phyloP scores from a whole-genome alignment of 2,888 invertebrate genomes.

The Xanthorhoe designata region DNA sequence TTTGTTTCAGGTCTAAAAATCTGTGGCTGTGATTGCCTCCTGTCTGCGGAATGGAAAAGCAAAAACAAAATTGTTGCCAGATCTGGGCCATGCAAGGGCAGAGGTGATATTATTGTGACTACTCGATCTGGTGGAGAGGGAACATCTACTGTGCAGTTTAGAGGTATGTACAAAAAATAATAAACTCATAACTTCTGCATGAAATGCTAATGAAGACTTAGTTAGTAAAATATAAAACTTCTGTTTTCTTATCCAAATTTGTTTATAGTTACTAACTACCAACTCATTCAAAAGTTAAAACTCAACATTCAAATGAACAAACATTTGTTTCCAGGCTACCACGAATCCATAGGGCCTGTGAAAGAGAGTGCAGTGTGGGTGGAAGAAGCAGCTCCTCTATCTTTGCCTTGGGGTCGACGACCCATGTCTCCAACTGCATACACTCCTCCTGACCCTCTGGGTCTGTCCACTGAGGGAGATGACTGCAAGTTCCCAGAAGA shows the following conservation, averaged over 20 bases:
- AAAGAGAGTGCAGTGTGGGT: slow-evolving; percentile 99
- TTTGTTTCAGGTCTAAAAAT: slow-evolving; percentile 92
- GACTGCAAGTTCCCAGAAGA: slow-evolving; percentile 96
- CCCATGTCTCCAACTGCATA: slow-evolving; percentile 94
- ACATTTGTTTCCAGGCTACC: slow-evolving; percentile 86
- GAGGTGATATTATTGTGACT: slow-evolving; percentile 96
- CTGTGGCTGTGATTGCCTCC: slow-evolving; percentile 97
- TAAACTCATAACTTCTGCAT: too few relatives aligned
- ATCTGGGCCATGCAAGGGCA: slow-evolving; percentile 95
- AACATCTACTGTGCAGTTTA: slow-evolving; percentile 95
- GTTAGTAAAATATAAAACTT: too few relatives aligned
- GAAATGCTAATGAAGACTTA: too few relatives aligned
- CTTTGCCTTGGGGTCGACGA: slow-evolving; percentile 92
- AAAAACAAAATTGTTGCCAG: slow-evolving; percentile 98
- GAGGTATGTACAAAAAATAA: slow-evolving; percentile 77
- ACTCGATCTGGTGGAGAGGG: slow-evolving; percentile 95
- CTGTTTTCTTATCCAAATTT: too few relatives aligned
- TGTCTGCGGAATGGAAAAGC: slow-evolving; percentile 99
- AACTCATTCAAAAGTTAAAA: too few relatives aligned
- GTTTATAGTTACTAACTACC: too few relatives aligned
- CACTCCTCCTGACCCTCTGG: slow-evolving; percentile 96
- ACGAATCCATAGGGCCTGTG: slow-evolving; percentile 95
- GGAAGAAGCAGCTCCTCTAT: slow-evolving; percentile 95
- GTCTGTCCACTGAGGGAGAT: slow-evolving; percentile 96
- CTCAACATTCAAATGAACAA: too few relatives aligned